Base-by-base conservation (phyloP, 2,113 vertebrate species). In the Rhea americana region DNA sequence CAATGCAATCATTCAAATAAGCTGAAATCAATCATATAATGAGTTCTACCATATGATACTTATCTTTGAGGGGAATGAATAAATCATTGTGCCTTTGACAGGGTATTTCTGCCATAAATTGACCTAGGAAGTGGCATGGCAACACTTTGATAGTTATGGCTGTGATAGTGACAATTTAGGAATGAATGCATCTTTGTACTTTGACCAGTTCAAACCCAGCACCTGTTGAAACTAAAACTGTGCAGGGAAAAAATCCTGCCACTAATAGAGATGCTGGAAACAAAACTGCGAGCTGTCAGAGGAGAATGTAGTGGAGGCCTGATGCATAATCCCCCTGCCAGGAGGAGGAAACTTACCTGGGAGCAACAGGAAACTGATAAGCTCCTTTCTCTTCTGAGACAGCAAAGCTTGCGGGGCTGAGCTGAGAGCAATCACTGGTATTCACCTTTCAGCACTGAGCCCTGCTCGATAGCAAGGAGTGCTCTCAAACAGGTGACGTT, bases 11-110 rank as follows among this genome's bases (percentile, higher is more conserved):
- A 96, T 98, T 98, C 97, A 97, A 94, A 97, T 91, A 96, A 96
- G 96, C 92, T 97, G 97, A 97, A 98, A 97, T 97, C 97, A 96
- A 97, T 98, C 98, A 97, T 95, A 96, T 98, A 98, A 98, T 97
- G 97, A 98, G 97, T 78, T 91, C 95, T 78, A 96, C 96, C 96
- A 97, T 96, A 90, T 82, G 97, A 98, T 96, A 94, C 96, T 96
- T 97, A 96, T 95, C 96, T 97, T 92, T 93, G 93, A 95, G 87
- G 92, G 77, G 91, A 92, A 97, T 98, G 97, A 98, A 98, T 98
- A 97, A 97, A 96, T 97, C 97, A 96, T 98, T 98, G 97, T 98
- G 94, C 96, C 96, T 94, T 92, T 94, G 53, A 92, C 92, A 88
- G 91, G 91, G 85, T 94, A 92, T 96, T 91, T 94, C 93, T 89